Conservation (phyloP, 1,140 invertebrate genomes). For the Sinonovacula constricta region DNA sequence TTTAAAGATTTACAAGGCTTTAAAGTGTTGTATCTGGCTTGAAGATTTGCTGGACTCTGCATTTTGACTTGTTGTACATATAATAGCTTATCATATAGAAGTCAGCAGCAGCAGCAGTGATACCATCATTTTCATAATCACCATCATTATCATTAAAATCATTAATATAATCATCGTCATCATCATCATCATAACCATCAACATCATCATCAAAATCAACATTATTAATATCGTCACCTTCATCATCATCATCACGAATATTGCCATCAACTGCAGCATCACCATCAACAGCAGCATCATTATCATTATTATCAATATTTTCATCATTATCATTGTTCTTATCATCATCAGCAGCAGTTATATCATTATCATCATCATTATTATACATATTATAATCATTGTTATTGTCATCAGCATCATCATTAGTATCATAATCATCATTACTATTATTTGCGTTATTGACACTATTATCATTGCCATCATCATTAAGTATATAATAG, state of each 20-base stretch:
- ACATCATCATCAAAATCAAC: not conserved
- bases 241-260: not conserved
- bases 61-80: no score
- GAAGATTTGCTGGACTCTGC: no score
- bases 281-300: constrained; percentile 9
- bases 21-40: no score
- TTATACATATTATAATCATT: constrained; percentile 13
- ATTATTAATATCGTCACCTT: not conserved
- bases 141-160: no score
- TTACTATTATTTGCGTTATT: constrained; percentile 7
- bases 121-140: no score
- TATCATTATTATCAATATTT: not conserved
- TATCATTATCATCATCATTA: not conserved
- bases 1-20: no score
- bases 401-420: constrained; percentile 35
- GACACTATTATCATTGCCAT: constrained; percentile 11
- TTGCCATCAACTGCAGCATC: not conserved
- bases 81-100: no score
- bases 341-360: constrained; percentile 3
- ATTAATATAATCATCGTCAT: no score
- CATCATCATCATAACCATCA: no score
- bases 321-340: not conserved
- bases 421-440: constrained; percentile 22
- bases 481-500: not conserved
- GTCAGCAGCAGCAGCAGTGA: no score